A percentile compares a stretch with the other conserved stretches of the same genome.
Evolutionary conservation across 1,140 invertebrate genomes (phyloP).

Genomic region (Pomacea maculata): DNA sequence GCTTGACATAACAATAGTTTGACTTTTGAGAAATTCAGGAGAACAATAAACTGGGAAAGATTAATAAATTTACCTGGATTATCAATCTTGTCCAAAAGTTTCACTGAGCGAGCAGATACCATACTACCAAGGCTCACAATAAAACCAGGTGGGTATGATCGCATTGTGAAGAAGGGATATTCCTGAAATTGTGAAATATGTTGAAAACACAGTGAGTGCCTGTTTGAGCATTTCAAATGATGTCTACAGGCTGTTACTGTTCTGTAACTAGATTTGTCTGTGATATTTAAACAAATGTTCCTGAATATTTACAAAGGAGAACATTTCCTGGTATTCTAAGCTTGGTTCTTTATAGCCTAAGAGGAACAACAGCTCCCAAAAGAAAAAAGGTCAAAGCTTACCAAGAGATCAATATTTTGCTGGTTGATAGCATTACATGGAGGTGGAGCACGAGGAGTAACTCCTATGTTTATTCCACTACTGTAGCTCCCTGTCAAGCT

Average conservation of each 20-base stretch:
- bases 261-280: too few relatives aligned
- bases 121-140: constrained; percentile 90
- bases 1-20: too few relatives aligned
- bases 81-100: constrained; percentile 80
- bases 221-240: too few relatives aligned
- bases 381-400: constrained; percentile 33
- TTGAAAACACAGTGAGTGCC: too few relatives aligned
- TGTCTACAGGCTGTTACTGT: too few relatives aligned
- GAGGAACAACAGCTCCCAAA: background rate
- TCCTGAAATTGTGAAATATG: constrained; percentile 68
- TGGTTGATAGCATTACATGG: constrained; percentile 32
- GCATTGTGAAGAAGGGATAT: constrained; percentile 95
- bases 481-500: constrained; percentile 54
- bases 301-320: background rate
- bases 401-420: constrained; percentile 64
- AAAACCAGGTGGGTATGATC: constrained; percentile 87
- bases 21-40: too few relatives aligned
- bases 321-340: background rate
- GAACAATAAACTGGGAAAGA: too few relatives aligned
- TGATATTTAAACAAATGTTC: background rate
- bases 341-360: background rate
- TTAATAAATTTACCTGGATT: constrained; percentile 64
- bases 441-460: constrained; percentile 6
- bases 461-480: constrained; percentile 50
- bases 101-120: constrained; percentile 78